Evolutionary conservation across 2,888 invertebrate genomes (phyloP).

Genomic region (Halocaridina rubra): DNA sequence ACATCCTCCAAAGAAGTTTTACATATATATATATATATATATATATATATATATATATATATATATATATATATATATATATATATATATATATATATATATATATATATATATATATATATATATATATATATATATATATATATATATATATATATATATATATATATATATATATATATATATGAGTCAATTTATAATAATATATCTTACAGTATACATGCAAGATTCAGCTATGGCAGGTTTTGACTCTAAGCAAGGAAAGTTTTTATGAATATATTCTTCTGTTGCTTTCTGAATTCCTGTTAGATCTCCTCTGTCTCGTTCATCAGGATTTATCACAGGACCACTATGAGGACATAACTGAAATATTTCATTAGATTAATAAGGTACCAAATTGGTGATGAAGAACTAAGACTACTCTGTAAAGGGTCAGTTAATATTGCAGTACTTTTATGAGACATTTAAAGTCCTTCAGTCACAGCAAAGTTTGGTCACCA

Average conservation of each 20-base stretch:
- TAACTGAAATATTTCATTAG: neutral
- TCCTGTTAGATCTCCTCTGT: neutral
- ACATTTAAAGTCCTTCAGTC: too few relatives aligned
- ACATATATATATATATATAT: too few relatives aligned
- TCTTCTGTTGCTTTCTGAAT: neutral
- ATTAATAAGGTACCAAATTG: too few relatives aligned
- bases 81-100: neutral
- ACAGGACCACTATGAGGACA: slow-evolving; percentile 9
- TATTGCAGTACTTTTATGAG: too few relatives aligned
- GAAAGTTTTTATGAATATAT: neutral
- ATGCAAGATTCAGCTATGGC: slow-evolving; percentile 34
- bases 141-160: neutral
- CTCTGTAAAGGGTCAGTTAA: too few relatives aligned
- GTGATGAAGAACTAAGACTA: too few relatives aligned
- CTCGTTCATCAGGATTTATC: neutral
- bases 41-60: neutral
- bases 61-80: neutral
- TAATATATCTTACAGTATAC: slow-evolving; percentile 36
- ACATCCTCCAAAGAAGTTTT: too few relatives aligned
- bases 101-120: neutral
- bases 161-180: neutral
- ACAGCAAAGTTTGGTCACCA: too few relatives aligned
- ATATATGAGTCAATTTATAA: neutral
- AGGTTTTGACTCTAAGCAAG: slow-evolving; percentile 23
- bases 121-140: neutral